Base-by-base conservation (phyloP, 2,888 invertebrate species). In the Mesoligia furuncula region DNA sequence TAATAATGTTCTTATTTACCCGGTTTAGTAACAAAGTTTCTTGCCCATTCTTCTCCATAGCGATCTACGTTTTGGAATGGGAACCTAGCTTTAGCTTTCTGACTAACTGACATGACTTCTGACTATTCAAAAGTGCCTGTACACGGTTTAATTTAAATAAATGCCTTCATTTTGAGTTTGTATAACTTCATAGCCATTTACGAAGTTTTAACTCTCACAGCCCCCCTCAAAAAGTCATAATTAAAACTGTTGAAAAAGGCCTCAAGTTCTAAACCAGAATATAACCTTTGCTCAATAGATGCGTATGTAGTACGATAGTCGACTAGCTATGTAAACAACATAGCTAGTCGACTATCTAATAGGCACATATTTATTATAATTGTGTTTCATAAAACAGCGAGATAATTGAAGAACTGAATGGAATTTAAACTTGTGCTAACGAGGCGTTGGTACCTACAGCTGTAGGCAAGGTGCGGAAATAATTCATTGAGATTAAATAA, bases 401-500 rank as follows among this genome's bases (percentile, higher is more conserved):
- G 61, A 62, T 85, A 85, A 81, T 85, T 84, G 51, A 85, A 85
- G 61, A 85, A 45, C 65, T 45, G 68, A 66, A 81, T 69, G 82
- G 82, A 81, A 85, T 81, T 77, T 65, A 69, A 85, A 74, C n/a
- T 69, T 42, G 67, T 45, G 61, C 82, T 81, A 84, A 85, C 83
- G 71, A 84, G 73, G 24, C 17, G 24, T 51, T 61, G 48, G 69
- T 75, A 69, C 72, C n/a, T 24, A 24, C 64, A 71, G 76, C 64
- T 85, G 64, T 57, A 62, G 68, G 65, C 72, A 74, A 65, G 57
- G 82, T 69, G 70, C 66, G 73, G 85, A 81, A 74, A 84, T 84
- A 84, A 84, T 85, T 84, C 71, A 84, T 81, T 85, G 61, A 72
- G 85, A 81, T 85, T 85, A 81, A 84, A 81, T 78, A 84, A 78